A percentile compares a stretch with the other conserved stretches of the same genome.
phyloP scores from a whole-genome alignment of 2,888 invertebrate species.

The Scaptomyza tumidula region DNA sequence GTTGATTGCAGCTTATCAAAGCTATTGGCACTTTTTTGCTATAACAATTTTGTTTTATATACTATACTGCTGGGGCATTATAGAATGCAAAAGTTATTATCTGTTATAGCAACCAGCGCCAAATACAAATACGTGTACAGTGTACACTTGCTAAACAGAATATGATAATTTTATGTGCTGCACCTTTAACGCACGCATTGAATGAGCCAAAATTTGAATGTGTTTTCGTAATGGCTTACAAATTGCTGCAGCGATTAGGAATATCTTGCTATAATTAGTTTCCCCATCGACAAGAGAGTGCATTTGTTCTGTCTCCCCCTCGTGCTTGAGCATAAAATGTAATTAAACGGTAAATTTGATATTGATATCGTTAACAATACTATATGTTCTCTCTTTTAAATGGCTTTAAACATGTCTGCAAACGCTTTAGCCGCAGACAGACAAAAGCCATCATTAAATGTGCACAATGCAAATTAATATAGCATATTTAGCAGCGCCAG shows the following conservation, averaged over 20 bases:
- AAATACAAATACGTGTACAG: slow-evolving; percentile 9
- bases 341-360: slow-evolving; percentile 50
- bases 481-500: slow-evolving; percentile 70
- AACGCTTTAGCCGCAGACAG: slow-evolving; percentile 61
- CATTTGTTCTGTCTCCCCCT: too few species aligned
- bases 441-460: slow-evolving; percentile 52
- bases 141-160: not conserved
- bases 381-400: not conserved
- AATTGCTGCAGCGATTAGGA: slow-evolving; percentile 36
- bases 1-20: slow-evolving; percentile 68
- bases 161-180: slow-evolving; percentile 5
- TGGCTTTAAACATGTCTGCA: slow-evolving; percentile 5
- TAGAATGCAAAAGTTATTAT: slow-evolving; percentile 70
- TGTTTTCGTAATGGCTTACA: slow-evolving; percentile 35
- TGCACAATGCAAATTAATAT: slow-evolving; percentile 74
- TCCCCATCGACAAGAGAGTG: too few species aligned
- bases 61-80: slow-evolving; percentile 43
- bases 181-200: not conserved
- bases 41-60: slow-evolving; percentile 69
- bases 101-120: slow-evolving; percentile 59
- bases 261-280: too few species aligned
- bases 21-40: slow-evolving; percentile 54
- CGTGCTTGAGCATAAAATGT: slow-evolving; percentile 12
- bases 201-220: slow-evolving; percentile 21
- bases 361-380: slow-evolving; percentile 7